Evolutionary conservation across 2,797 vertebrate genomes (phyloP).

Genomic region (Macropodus opercularis): DNA sequence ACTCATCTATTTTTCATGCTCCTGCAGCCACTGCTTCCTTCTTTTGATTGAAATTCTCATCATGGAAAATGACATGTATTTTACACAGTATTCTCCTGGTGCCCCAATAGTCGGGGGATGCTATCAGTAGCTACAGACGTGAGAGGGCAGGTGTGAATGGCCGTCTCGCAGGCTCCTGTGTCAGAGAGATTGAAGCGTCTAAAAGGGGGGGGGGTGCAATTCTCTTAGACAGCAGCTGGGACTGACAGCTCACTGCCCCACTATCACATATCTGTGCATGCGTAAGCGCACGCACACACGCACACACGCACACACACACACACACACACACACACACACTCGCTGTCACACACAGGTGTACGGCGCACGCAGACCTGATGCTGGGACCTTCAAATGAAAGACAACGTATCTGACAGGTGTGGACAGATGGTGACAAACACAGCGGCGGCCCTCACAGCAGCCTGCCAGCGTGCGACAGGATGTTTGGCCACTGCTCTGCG

Average conservation of each 20-base stretch:
- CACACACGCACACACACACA: constrained; percentile 24
- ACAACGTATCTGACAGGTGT: constrained; percentile 54
- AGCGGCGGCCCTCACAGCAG: constrained; percentile 47
- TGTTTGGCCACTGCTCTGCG: constrained; percentile 38
- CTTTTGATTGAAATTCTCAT: constrained; percentile 33
- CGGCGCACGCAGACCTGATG: constrained; percentile 20
- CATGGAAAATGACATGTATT: constrained; percentile 31
- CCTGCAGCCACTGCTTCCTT: constrained; percentile 4
- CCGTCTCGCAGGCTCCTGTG: constrained; percentile 18
- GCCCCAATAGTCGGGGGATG: constrained; percentile 10
- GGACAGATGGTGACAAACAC: constrained; percentile 64
- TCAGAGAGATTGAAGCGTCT: constrained; percentile 20
- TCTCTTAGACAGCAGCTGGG: constrained; percentile 26
- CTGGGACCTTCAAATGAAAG: constrained; percentile 43
- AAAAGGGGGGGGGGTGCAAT: constrained; percentile 32
- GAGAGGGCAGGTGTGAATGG: constrained; percentile 36
- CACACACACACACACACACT: constrained; percentile 1
- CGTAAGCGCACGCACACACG: too few species aligned
- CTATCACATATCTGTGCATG: constrained; percentile 16
- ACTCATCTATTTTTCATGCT: constrained; percentile 14
- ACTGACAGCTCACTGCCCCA: constrained; percentile 45
- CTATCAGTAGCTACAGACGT: constrained; percentile 21
- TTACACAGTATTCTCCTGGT: constrained; percentile 28
- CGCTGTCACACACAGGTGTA: constrained; percentile 2
- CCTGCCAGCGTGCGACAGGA: constrained; percentile 40